phyloP scores from a whole-genome alignment of 2,797 vertebrate genomes.

The Atherinosoma microstoma region DNA sequence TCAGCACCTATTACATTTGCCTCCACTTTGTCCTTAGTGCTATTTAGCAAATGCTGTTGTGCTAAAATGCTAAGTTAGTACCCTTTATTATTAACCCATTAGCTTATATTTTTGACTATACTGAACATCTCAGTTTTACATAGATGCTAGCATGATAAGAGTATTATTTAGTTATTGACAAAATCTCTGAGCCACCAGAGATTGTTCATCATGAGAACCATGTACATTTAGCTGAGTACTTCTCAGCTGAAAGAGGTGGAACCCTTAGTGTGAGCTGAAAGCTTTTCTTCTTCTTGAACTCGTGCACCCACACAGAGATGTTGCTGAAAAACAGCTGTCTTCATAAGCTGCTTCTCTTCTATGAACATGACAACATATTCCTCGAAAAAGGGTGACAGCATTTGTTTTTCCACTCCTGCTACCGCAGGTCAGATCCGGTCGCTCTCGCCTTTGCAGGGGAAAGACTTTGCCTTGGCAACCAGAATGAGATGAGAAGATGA shows the following conservation, averaged over 20 bases:
- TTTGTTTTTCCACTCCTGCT: conserved; percentile 42
- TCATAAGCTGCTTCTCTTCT: conserved; percentile 32
- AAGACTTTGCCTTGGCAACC: neutral
- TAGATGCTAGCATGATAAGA: neutral
- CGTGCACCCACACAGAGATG: conserved; percentile 14
- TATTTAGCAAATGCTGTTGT: neutral
- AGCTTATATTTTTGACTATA: neutral
- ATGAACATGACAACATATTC: conserved; percentile 53
- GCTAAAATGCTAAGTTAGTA: neutral
- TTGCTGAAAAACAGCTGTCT: conserved; percentile 38
- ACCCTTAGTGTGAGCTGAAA: neutral
- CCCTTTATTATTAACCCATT: neutral
- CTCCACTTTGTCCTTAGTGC: neutral
- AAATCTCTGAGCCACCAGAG: neutral
- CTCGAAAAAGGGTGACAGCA: conserved; percentile 44
- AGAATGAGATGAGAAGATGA: neutral
- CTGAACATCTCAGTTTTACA: neutral
- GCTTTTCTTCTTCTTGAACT: neutral
- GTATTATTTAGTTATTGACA: neutral
- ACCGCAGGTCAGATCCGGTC: conserved; percentile 1
- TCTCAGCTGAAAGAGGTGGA: neutral
- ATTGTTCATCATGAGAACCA: neutral
- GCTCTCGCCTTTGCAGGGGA: neutral
- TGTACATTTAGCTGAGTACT: no score
- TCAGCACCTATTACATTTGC: neutral